phyloP scores from a whole-genome alignment of 2,797 vertebrate genomes.

The Eremophila alpestris region DNA sequence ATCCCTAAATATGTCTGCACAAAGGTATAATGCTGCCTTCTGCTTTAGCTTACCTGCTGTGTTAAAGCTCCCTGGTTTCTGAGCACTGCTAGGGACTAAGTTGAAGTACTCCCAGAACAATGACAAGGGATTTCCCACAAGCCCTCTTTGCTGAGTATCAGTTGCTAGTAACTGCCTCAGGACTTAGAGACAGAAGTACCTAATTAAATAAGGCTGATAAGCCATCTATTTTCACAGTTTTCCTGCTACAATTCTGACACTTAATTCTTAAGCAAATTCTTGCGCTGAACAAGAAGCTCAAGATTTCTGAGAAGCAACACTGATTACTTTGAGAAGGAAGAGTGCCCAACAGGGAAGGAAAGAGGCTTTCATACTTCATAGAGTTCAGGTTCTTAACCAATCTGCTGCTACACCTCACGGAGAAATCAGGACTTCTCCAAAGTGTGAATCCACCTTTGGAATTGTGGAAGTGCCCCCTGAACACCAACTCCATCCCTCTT shows the following conservation, averaged over 20 bases:
- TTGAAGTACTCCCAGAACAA: not conserved
- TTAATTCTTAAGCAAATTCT: not conserved
- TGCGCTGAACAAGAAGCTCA: not conserved
- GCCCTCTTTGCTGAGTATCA: not conserved
- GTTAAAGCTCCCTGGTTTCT: not conserved
- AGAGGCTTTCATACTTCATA: not conserved
- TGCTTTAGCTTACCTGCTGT: not conserved
- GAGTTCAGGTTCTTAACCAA: not conserved
- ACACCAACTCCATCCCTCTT: not conserved
- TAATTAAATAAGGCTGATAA: not conserved
- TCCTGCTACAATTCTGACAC: constrained; percentile 24
- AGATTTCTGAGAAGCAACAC: not conserved
- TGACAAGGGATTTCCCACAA: not conserved
- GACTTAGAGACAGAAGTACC: not conserved
- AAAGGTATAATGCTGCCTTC: not conserved
- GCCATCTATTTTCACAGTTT: not conserved
- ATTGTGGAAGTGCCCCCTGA: not conserved
- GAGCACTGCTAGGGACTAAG: not conserved
- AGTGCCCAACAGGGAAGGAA: not conserved
- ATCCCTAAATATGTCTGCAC: not conserved
- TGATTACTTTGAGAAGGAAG: not conserved
- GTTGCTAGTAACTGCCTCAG: not conserved
- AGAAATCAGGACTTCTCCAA: not conserved
- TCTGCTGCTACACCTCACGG: not conserved
- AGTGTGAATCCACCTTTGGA: not conserved